Percentiles rank a stretch among this genome's conserved stretches.
Evolutionary conservation across 2,888 invertebrate genomes (phyloP).

Genomic region (Eristalis intricaria): DNA sequence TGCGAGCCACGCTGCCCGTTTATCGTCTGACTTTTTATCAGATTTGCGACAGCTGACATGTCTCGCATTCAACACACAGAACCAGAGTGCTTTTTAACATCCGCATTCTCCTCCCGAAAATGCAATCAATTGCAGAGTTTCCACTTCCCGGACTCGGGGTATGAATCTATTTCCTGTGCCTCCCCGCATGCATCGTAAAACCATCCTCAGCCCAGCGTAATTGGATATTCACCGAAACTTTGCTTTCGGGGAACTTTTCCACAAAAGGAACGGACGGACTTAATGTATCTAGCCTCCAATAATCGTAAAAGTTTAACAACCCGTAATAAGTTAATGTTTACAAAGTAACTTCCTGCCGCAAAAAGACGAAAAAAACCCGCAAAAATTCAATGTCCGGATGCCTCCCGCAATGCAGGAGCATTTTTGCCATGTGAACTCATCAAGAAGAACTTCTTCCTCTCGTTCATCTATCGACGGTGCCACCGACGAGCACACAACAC

Average conservation of each 20-base stretch:
- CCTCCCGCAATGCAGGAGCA: not conserved
- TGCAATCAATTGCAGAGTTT: not conserved
- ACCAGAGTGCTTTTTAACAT: no score
- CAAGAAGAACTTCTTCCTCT: not conserved
- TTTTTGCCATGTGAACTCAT: not conserved
- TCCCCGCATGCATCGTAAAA: not conserved
- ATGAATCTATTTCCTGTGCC: not conserved
- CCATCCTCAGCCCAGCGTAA: not conserved
- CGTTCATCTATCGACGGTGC: not conserved
- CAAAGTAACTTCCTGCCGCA: not conserved
- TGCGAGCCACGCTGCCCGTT: not conserved
- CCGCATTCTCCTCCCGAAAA: not conserved
- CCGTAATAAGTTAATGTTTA: slow-evolving; percentile 16
- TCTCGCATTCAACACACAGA: no score
- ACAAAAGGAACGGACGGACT: not conserved
- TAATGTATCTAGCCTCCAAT: not conserved
- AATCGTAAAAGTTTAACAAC: slow-evolving; percentile 12
- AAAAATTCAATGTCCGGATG: not conserved
- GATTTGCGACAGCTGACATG: not conserved
- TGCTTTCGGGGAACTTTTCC: not conserved
- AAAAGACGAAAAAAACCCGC: not conserved
- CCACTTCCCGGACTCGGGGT: not conserved
- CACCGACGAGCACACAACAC: not conserved
- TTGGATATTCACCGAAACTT: not conserved
- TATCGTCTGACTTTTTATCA: not conserved